Conservation (phyloP, 2,888 invertebrate genomes). For the Caradrina kadenii region DNA sequence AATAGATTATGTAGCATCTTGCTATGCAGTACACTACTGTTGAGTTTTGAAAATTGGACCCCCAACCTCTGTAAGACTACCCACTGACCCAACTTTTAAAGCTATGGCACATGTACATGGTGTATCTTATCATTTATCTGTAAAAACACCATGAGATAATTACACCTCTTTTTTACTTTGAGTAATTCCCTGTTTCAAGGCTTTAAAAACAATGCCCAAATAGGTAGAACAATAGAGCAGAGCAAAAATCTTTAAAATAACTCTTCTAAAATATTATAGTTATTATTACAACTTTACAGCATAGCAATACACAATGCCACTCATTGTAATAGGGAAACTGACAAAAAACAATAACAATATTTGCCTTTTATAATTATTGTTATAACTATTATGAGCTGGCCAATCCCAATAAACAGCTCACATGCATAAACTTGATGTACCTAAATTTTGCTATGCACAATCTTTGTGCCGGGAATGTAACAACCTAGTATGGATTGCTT, state of each 20-base stretch:
- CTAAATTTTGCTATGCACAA: not conserved
- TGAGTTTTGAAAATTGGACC: not conserved
- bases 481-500: not conserved
- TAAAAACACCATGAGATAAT: too few species aligned
- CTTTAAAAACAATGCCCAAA: not conserved
- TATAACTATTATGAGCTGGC: not conserved
- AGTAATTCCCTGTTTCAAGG: not conserved
- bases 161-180: not conserved
- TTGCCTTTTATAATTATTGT: slow-evolving; percentile 14
- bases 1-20: not conserved
- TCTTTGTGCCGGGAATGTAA: not conserved
- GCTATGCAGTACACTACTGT: not conserved
- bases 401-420: not conserved
- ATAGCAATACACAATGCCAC: not conserved
- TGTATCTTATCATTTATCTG: not conserved
- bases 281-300: not conserved
- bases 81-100: not conserved
- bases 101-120: not conserved
- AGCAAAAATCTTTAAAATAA: not conserved
- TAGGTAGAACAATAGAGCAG: not conserved
- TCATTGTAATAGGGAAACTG: slow-evolving; percentile 28
- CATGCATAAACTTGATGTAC: not conserved
- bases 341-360: slow-evolving; percentile 25
- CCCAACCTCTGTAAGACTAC: too few species aligned
- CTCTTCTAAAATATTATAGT: not conserved